A percentile compares a stretch with the other conserved stretches of the same genome.
phyloP scores from a whole-genome alignment of 92 coral and sea anemone species.

The Palythoa caribaeorum region DNA sequence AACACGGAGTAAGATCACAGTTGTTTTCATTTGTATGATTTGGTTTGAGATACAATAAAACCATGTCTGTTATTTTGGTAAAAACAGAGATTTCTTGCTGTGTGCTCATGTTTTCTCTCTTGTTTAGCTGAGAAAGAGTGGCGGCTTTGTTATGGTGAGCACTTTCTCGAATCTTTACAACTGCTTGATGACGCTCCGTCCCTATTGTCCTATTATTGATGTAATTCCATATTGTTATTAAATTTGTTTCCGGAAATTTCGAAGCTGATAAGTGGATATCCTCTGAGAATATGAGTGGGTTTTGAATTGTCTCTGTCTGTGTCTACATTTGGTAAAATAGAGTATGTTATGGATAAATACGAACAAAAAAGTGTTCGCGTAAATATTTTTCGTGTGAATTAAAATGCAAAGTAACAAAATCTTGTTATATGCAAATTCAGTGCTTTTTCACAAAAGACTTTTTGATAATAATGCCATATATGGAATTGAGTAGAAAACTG shows the following conservation, averaged over 20 bases:
- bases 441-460: background rate
- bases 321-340: background rate
- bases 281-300: background rate
- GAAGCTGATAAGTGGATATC: background rate
- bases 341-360: background rate
- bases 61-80: slow-evolving; percentile 29
- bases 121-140: background rate
- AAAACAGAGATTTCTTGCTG: slow-evolving; percentile 25
- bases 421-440: background rate
- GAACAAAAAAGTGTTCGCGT: background rate
- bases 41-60: slow-evolving; percentile 7
- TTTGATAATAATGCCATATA: background rate
- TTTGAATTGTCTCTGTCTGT: background rate
- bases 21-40: background rate
- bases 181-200: background rate
- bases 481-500: background rate
- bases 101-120: background rate
- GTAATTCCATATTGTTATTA: background rate
- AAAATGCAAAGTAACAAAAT: background rate
- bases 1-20: slow-evolving; percentile 18
- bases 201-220: background rate
- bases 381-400: background rate
- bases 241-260: background rate
- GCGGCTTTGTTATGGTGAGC: background rate
- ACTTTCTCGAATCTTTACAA: background rate